Base-by-base conservation (phyloP, 1,140 invertebrate species). In the Tetramorium parvispinum region DNA sequence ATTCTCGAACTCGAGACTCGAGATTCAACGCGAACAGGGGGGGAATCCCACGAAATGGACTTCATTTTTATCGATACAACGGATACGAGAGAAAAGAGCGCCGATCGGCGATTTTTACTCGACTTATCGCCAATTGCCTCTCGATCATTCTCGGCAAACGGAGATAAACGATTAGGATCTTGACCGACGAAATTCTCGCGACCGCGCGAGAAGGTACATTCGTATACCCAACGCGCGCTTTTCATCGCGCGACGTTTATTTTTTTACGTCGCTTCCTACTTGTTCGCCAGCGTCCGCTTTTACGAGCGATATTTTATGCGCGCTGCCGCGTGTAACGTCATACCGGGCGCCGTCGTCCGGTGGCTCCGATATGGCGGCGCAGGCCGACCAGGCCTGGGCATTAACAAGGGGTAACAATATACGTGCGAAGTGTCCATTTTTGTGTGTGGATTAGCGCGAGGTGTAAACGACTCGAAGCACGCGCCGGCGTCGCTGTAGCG, bases 241-340 rank as follows among this genome's bases (percentile, higher is more conserved):
- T 32, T 49, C 43, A 51, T 32, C 4, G 63, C 4, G 63, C 37
- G 21, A 70, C 13, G 63, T 55, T n/a, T 55, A 43, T 27, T n/a
- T 43, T 21, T 70, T 16, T 49, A 27, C 40, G 21, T 61, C 53
- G 55, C 24, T 66, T 73, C 68, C 68, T 18, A 37, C 61, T 61
- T 49, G 32, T 53, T 73, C 13, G 24, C 7, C 13, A 0, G 53
- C 24, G 40, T 59, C 21, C 79, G 40, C 79, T 57, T 83, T 73
- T 83, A 83, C 79, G 55, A 59, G 79, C 55, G 53, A 75, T 83
- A 83, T 83, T 83, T 83, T 37, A 82, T 27, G 51, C 37, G 5
- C 51, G 21, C 37, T 51, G 32, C 27, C n/a, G 65, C n/a, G 57
- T 43, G 61, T 24, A 53, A 40, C 77, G 77, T 66, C 43, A 13